These are phyloP conservation scores for Scylla paramamosain DNA, from an alignment of 1,140 invertebrate genomes.

Conservation along the genomic window DNA sequence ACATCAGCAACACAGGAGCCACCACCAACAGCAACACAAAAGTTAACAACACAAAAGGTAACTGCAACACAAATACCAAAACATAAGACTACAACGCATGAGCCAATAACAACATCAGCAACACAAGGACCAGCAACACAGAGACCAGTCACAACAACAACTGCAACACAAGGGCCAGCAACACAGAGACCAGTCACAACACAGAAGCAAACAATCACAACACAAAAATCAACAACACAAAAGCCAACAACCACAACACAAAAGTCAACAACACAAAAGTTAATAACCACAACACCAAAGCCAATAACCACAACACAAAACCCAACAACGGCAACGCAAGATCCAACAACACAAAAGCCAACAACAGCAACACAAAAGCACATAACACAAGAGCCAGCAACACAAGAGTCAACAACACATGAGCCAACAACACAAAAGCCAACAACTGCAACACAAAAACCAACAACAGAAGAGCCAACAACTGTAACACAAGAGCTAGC, in stretches of 20 bases:
- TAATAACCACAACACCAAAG: not conserved
- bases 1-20: too few relatives aligned
- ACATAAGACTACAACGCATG: not conserved
- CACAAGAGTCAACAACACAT: not conserved
- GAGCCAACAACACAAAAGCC: not conserved
- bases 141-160: not conserved
- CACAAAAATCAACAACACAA: not conserved
- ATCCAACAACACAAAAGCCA: not conserved
- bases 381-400: too few relatives aligned
- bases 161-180: too few relatives aligned
- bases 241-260: too few relatives aligned
- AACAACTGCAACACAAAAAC: not conserved
- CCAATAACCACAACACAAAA: not conserved
- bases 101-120: not conserved
- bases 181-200: not conserved
- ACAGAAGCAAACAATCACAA: not conserved
- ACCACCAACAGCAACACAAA: too few relatives aligned
- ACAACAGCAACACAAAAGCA: too few relatives aligned
- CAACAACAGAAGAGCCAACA: not conserved
- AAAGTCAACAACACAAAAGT: too few relatives aligned
- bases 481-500: not conserved
- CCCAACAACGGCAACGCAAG: not conserved
- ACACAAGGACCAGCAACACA: not conserved
- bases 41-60: not conserved
- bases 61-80: not conserved